A percentile compares a stretch with the other conserved stretches of the same genome.
phyloP scores from a whole-genome alignment of 2,113 vertebrate species.

The Myotis lucifugus region DNA sequence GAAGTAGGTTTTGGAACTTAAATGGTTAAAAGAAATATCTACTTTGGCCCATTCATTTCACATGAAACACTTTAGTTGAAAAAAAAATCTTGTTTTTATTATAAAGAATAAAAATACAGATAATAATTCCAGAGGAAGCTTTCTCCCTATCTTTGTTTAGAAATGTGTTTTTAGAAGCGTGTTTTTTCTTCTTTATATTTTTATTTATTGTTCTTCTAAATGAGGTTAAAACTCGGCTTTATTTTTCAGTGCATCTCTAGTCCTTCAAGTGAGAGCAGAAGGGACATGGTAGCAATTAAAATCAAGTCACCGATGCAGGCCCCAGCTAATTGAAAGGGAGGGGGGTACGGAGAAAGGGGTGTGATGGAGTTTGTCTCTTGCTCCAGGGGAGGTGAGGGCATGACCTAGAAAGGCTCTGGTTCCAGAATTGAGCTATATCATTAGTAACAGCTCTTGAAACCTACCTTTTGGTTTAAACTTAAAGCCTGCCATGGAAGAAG shows the following conservation, averaged over 20 bases:
- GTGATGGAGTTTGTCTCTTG: conserved; percentile 59
- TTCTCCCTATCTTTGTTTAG: neutral
- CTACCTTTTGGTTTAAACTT: conserved; percentile 80
- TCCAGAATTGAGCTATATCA: conserved; percentile 79
- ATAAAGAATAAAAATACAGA: conserved; percentile 59
- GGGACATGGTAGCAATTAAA: conserved; percentile 81
- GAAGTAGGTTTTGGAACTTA: neutral
- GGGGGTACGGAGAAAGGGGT: conserved; percentile 6
- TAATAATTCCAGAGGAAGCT: neutral
- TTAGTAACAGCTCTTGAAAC: conserved; percentile 79
- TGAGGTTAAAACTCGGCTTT: conserved; percentile 26
- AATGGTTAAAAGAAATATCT: neutral
- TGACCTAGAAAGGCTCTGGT: conserved; percentile 77
- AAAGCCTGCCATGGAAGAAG: conserved; percentile 74
- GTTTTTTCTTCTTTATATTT: neutral
- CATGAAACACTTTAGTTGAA: neutral
- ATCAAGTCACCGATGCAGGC: conserved; percentile 57
- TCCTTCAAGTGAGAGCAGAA: conserved; percentile 32
- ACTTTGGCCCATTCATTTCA: neutral
- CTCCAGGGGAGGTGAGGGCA: conserved; percentile 70
- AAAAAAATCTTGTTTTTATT: conserved; percentile 58
- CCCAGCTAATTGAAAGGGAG: conserved; percentile 72
- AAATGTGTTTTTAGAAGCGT: neutral
- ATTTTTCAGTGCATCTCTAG: neutral
- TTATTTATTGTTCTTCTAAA: neutral